phyloP scores from a whole-genome alignment of 2,888 invertebrate species.

The Strigamia transsilvanica region DNA sequence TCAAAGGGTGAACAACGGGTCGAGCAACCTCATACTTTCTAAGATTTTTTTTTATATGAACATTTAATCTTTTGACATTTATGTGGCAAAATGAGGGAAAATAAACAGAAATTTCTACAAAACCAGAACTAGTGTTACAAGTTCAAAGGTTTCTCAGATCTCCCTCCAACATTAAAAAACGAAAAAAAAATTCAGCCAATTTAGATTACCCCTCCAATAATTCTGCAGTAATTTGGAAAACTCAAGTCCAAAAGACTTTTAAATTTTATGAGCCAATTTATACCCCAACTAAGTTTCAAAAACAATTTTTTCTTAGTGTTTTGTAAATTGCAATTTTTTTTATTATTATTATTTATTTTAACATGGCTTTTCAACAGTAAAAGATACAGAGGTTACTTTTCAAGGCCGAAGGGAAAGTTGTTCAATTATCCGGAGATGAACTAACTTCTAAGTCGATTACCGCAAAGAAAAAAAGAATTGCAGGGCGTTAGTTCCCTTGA shows the following conservation, averaged over 20 bases:
- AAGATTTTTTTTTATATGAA: conserved; percentile 2
- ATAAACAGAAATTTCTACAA: conserved; percentile 21
- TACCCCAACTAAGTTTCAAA: conserved; percentile 2
- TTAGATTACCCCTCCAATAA: conserved; percentile 32
- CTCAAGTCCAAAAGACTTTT: background rate
- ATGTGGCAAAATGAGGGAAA: conserved; percentile 28
- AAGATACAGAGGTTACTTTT: background rate
- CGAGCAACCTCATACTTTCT: conserved; percentile 35
- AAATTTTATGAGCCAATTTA: conserved; percentile 31
- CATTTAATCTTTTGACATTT: background rate
- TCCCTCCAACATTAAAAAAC: conserved; percentile 1
- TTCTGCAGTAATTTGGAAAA: conserved; percentile 3
- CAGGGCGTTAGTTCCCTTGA: conserved; percentile 7
- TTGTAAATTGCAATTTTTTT: background rate
- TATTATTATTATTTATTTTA: background rate
- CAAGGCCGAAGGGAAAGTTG: conserved; percentile 29
- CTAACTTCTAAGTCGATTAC: conserved; percentile 41
- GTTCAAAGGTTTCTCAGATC: conserved; percentile 11
- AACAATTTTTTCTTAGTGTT: background rate
- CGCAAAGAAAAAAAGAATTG: background rate
- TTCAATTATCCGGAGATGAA: conserved; percentile 36
- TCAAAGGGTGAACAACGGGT: conserved; percentile 41
- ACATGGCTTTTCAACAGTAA: background rate
- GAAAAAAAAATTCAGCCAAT: background rate
- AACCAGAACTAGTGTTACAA: conserved; percentile 22